Evolutionary conservation across 2,113 vertebrate species (phyloP), one percentile per base, ranked within the genome.

Genomic region (Equus przewalskii): DNA sequence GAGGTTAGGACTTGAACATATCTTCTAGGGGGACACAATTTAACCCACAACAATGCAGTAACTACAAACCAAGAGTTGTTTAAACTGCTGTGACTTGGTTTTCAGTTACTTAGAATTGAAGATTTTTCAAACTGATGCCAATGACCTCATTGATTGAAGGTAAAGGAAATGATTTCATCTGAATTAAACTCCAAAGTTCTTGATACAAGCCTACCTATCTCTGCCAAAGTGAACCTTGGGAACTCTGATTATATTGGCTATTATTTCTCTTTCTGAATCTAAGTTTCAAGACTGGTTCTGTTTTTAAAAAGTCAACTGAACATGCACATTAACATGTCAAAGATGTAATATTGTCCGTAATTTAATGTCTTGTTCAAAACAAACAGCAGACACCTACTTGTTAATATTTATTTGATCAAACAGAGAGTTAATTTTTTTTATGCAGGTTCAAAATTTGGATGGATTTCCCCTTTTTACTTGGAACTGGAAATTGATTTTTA

Each of bases 181-280:
- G 58, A 89, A 93, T 60, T 76, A 33, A 93, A 12, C 60, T 60
- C 70, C 62, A 69, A 76, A 96, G 16, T 96, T 78, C 41, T 72
- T 82, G 30, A 83, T 36, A 76, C 11, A 93, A 89, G 24, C 6
- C 49, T 65, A 49, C 7, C 24, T 14, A 51, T 65, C 16, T 69
- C 76, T 67, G 69, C 36, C 62, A 82, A 58, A 75, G 76, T 82
- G 49, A 82, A 65, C 18, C 21, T 69, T 89, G 70, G 78, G 19
- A 75, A 56, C n/a, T 60, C 67, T 64, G n/a, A 82, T 90, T 67
- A 60, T 9, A 56, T 33, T 93, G 51, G 60, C 62, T 44, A 70
- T 44, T 76, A 54, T 84, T 93, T 93, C 30, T 4, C 44, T 62
- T 78, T 41, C 46, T 78, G 62, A 93, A 28, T 81, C 67, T 54